These are phyloP conservation scores for Holothuria glaberrima DNA, from an alignment of 35 echinoderm and acorn worm genomes.

Conservation along the genomic window DNA sequence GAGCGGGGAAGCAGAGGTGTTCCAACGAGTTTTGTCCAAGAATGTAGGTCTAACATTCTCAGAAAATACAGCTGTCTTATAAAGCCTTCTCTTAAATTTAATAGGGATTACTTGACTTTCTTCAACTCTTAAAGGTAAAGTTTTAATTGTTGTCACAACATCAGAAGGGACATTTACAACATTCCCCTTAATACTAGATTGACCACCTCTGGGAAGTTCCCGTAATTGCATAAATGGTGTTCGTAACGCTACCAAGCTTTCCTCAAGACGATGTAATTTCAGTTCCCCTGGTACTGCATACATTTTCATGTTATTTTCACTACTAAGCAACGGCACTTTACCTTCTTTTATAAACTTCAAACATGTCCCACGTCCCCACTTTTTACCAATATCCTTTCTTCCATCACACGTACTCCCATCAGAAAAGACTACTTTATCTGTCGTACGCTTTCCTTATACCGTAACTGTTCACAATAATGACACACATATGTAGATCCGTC, in stretches of 20 bases:
- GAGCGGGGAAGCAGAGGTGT: no score
- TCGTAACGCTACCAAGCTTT: background rate
- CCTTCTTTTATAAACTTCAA: conserved; percentile 3
- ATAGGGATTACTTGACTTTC: conserved; percentile 14
- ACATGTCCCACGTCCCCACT: background rate
- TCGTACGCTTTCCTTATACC: no score
- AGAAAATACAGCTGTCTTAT: conserved; percentile 8
- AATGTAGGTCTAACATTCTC: conserved; percentile 64
- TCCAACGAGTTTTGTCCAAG: no score
- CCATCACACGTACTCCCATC: background rate
- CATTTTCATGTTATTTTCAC: conserved; percentile 10
- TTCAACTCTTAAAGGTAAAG: background rate
- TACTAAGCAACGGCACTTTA: background rate
- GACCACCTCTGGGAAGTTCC: background rate
- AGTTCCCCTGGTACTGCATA: background rate
- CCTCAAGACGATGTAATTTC: conserved; percentile 15
- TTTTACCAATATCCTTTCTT: background rate
- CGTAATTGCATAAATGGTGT: conserved; percentile 7
- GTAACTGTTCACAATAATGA: no score
- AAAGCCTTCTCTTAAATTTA: conserved; percentile 56
- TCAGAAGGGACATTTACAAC: conserved; percentile 3
- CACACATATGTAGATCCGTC: no score
- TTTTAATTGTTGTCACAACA: conserved; percentile 29
- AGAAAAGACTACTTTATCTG: no score
- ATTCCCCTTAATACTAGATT: background rate